These are phyloP conservation scores for Epizoanthus stellaris DNA, from an alignment of 92 coral and sea anemone genomes.

Conservation along the genomic window DNA sequence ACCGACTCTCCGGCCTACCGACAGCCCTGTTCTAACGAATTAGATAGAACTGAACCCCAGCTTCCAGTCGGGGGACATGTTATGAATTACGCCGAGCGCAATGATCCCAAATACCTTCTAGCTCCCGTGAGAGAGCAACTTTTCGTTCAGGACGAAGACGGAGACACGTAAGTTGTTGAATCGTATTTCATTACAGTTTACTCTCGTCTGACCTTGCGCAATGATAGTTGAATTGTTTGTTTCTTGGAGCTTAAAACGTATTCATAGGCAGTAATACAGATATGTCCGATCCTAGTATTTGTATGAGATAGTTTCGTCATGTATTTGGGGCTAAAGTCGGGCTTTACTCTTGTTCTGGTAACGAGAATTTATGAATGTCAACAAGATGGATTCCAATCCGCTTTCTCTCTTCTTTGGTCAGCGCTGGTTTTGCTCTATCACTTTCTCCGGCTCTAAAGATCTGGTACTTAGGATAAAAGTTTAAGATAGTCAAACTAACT, in stretches of 20 bases:
- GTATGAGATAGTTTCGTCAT: background rate
- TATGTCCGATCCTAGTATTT: background rate
- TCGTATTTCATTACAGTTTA: background rate
- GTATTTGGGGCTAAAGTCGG: background rate
- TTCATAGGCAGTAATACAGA: background rate
- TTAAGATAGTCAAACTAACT: background rate
- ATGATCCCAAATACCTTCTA: slow-evolving; percentile 80
- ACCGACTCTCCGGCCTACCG: background rate
- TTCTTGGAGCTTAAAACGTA: background rate
- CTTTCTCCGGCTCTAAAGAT: background rate
- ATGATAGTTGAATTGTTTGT: background rate
- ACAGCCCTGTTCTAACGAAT: background rate
- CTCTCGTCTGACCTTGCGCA: slow-evolving; percentile 7
- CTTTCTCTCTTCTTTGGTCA: background rate
- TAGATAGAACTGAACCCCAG: slow-evolving; percentile 9
- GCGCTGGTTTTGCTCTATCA: background rate
- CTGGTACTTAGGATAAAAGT: background rate
- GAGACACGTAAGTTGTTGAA: slow-evolving; percentile 88
- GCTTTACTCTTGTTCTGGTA: background rate
- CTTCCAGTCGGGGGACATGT: slow-evolving; percentile 49
- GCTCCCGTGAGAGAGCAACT: slow-evolving; percentile 72
- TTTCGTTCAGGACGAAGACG: slow-evolving; percentile 82
- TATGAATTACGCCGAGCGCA: slow-evolving; percentile 75
- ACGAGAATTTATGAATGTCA: background rate
- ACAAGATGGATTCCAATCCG: background rate